Evolutionary conservation across 2,888 invertebrate genomes (phyloP), one percentile per base, ranked within the genome.

Genomic region (Prosapia bicincta): DNA sequence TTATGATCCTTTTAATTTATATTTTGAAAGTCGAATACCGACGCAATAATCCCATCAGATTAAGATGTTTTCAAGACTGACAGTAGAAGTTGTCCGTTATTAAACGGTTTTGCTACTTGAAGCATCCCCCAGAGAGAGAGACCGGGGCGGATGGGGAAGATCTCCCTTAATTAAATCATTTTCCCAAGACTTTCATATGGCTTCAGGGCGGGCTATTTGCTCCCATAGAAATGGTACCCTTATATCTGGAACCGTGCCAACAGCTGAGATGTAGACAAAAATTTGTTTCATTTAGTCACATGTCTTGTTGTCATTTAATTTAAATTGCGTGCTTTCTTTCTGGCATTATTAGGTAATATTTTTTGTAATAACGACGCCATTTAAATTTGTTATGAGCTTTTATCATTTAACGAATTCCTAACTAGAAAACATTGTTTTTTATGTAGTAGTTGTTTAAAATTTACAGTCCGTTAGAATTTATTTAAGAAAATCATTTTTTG

Each of bases 71-170:
- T 54, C 13, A 54, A 54, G 20, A 54, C 54, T 54, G 54, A 54
- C 54, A 54, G 54, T 54, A 54, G 54, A 54, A 10, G 54, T 54
- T 54, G 54, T 20, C 54, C 54, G 54, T 54, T 54, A 54, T 54
- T 54, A 54, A 54, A 54, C n/a, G 54, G 54, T 54, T 54, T 54
- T 54, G 54, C 54, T 54, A 54, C 54, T 54, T 54, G 54, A 54
- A 54, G 54, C 20, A 54, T 54, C 54, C 54, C 54, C 54, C 54
- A 2, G 54, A 54, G 54, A 54, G 54, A n/a, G 54, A 3, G 5
- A 20, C n/a, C 20, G 20, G 54, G 3, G 54, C n/a, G 54, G 10
- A 5, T 5, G 54, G 2, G 54, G 54, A 20, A 20, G 54, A 54
- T 54, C 54, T 54, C 54, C 54, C 54, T 54, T 54, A 54, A 54